These are phyloP conservation scores for Brenthis hecate DNA, from an alignment of 2,888 invertebrate genomes.

Conservation along the genomic window DNA sequence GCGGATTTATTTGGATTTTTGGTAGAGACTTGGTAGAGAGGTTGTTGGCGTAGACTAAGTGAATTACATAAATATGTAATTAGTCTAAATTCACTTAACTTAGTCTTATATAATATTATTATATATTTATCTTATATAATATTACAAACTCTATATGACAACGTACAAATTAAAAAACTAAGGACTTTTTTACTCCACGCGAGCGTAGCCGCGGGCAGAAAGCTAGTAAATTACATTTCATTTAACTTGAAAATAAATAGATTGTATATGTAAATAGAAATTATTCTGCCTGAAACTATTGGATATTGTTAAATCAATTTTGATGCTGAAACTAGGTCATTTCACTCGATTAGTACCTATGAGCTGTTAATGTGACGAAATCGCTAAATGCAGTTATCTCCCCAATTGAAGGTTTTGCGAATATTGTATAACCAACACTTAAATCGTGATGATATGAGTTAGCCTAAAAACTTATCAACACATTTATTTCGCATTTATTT, in stretches of 20 bases:
- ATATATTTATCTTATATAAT: too few relatives aligned
- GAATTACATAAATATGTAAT: too few relatives aligned
- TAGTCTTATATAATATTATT: too few relatives aligned
- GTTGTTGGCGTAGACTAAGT: too few relatives aligned
- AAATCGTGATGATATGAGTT: constrained; percentile 4
- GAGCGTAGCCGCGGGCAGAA: too few relatives aligned
- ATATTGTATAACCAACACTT: constrained; percentile 2
- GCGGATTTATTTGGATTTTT: too few relatives aligned
- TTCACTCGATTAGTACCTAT: constrained; percentile 3
- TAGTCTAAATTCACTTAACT: too few relatives aligned
- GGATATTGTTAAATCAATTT: constrained; percentile 3
- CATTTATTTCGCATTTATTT: constrained; percentile 5
- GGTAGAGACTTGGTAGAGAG: too few relatives aligned
- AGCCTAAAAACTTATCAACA: constrained; percentile 12
- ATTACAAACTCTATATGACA: too few relatives aligned
- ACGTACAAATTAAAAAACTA: too few relatives aligned
- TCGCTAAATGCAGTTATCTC: constrained; percentile 9
- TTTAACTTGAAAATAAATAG: background rate
- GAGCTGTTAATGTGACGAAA: constrained; percentile 7
- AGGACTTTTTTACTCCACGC: too few relatives aligned
- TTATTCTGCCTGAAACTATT: background rate
- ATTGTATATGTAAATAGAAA: background rate
- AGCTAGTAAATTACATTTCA: too few relatives aligned
- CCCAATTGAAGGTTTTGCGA: constrained; percentile 9
- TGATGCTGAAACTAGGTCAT: constrained; percentile 3